Evolutionary conservation across 37 sponge, comb jelly and placozoan genomes (phyloP).

Genomic region (Amphimedon queenslandica): DNA sequence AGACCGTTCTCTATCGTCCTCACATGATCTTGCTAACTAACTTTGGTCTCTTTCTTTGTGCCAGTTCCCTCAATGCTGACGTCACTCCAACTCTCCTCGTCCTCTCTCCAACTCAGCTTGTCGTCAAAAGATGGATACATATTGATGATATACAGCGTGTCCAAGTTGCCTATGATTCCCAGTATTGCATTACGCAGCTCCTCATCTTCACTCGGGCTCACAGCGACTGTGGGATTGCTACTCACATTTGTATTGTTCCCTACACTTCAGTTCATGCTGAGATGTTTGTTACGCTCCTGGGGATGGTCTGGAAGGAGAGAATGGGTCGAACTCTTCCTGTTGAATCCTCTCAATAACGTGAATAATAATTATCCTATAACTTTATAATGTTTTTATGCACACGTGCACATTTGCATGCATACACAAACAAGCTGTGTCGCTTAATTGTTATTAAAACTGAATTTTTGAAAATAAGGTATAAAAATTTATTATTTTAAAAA

Average conservation of each 20-base stretch:
- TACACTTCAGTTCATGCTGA: slow-evolving; percentile 12
- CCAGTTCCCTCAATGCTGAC: background rate
- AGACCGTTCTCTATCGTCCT: slow-evolving; percentile 13
- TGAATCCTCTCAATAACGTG: background rate
- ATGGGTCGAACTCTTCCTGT: slow-evolving; percentile 21
- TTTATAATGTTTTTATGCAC: too few species aligned
- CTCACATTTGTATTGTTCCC: slow-evolving; percentile 5
- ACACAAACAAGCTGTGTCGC: too few species aligned
- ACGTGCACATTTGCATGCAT: too few species aligned
- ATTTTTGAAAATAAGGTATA: too few species aligned
- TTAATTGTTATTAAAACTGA: too few species aligned
- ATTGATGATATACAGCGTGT: slow-evolving; percentile 32
- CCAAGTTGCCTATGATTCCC: slow-evolving; percentile 2
- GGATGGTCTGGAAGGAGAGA: slow-evolving; percentile 23
- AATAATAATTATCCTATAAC: too few species aligned
- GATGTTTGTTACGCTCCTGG: slow-evolving; percentile 19
- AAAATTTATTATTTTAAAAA: too few species aligned
- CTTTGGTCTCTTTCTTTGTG: slow-evolving; percentile 42
- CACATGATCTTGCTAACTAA: slow-evolving; percentile 50
- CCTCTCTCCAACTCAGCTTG: slow-evolving; percentile 7
- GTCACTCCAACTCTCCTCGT: background rate
- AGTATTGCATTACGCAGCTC: background rate
- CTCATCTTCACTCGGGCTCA: background rate
- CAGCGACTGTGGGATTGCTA: background rate
- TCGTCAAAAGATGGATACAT: slow-evolving; percentile 47